Base-by-base conservation (phyloP, 2,888 invertebrate species). In the Lutraria lutraria region DNA sequence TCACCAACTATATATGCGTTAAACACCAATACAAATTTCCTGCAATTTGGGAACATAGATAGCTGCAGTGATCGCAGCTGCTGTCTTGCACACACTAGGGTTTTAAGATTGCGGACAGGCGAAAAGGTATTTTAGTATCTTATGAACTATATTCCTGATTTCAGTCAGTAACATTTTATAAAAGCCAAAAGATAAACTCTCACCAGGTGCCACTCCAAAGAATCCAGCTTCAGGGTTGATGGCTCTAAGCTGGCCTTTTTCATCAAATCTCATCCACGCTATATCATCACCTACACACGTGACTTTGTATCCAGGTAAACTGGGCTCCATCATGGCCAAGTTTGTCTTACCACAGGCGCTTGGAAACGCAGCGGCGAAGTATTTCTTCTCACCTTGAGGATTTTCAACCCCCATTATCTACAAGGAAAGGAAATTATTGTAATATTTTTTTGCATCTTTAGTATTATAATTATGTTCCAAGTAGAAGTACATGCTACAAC, bases 331-430 rank as follows among this genome's bases (percentile, higher is more conserved):
- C 99, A 99, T 99, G 25, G 99, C 99, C 89, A 99, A 97, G 97
- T 99, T 99, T 25, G 99, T 99, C 97, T 99, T 99, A 53, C 99
- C 99, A 96, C 99, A 99, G 16, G 99, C 99, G 10, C 99, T 99
- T 0, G 99, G 99, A 97, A 99, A 99, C 0, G 99, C 99, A 0
- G 99, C 99, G 0, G 99, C 99, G 91, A 99, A 98, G 97, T 99
- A 99, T 81, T 98, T 98, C 94, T 96, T 97, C 87, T 97, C 97
- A 0, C 99, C 99, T 95, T 98, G 97, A 0, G 99, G 98, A 96
- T 98, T 98, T 0, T 99, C 99, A 92, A 99, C 98, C 81, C 99
- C 99, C 93, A 99, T 97, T 96, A 99, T 99, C 98, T 98, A 95
- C 56, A 95, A 56, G 43, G 76, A 68, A 21, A 43, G 16, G 60